Evolutionary conservation across 2,888 invertebrate genomes (phyloP).

Genomic region (Ophion ellenae): DNA sequence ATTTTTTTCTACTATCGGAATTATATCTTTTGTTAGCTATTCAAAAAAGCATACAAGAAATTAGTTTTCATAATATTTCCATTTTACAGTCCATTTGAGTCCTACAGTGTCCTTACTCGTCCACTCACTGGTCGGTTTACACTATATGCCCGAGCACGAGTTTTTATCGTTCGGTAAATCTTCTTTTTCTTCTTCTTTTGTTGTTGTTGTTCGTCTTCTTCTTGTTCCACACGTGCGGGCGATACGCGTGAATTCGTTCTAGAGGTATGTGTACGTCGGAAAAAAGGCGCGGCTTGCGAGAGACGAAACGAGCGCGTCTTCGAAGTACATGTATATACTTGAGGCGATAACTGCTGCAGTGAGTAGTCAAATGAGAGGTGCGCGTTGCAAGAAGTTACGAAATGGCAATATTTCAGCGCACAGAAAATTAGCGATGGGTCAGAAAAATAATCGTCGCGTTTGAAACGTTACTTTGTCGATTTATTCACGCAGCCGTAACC

Average conservation of each 20-base stretch:
- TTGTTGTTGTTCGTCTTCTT: neutral
- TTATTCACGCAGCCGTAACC: neutral
- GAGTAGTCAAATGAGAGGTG: neutral
- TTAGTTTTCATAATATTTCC: too few relatives aligned
- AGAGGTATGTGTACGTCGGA: neutral
- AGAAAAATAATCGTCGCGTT: neutral
- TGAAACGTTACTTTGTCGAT: neutral
- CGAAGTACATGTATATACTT: neutral
- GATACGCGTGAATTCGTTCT: conserved; percentile 16
- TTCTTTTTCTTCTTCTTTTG: conserved; percentile 13
- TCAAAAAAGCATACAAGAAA: too few relatives aligned
- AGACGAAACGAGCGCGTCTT: conserved; percentile 1
- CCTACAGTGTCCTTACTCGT: too few relatives aligned
- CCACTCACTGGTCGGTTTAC: too few relatives aligned
- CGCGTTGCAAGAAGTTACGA: neutral
- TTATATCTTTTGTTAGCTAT: too few relatives aligned
- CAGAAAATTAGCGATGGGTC: neutral
- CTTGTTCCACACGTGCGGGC: neutral
- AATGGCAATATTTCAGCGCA: neutral
- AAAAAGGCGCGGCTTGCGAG: conserved; percentile 17
- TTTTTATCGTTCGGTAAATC: conserved; percentile 39
- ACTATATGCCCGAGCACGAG: conserved; percentile 8
- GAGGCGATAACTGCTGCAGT: neutral
- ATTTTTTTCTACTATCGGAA: too few relatives aligned
- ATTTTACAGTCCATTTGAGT: too few relatives aligned